phyloP scores from a whole-genome alignment of 1,140 invertebrate species.

The Ceratina japonica region DNA sequence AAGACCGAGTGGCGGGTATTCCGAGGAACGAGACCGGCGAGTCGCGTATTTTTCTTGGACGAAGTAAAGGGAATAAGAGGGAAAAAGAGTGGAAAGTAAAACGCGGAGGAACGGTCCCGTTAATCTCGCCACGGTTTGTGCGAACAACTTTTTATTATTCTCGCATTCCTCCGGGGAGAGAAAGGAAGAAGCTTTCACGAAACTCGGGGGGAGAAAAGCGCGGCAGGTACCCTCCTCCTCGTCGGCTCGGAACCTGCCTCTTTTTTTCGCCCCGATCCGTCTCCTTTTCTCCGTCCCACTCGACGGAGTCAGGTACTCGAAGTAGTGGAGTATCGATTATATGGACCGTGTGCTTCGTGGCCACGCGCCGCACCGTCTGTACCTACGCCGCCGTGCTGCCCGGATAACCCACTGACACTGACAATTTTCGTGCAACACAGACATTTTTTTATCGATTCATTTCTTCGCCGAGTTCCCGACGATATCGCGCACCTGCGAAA shows the following conservation, averaged over 20 bases:
- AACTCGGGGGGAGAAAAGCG: conserved; percentile 14
- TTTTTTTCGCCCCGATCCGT: conserved; percentile 36
- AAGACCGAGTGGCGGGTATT: neutral
- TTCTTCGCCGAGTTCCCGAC: neutral
- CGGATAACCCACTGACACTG: conserved; percentile 65
- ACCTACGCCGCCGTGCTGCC: conserved; percentile 28
- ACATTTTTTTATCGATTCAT: conserved; percentile 36
- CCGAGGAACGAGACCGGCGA: neutral
- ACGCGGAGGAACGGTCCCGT: conserved; percentile 34
- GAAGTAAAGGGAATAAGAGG: neutral
- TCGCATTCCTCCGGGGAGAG: conserved; percentile 7
- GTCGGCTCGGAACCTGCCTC: conserved; percentile 21
- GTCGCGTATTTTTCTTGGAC: too few species aligned
- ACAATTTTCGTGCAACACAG: conserved; percentile 43
- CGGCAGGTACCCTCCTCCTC: conserved; percentile 8
- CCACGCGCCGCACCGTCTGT: conserved; percentile 46
- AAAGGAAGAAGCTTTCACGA: neutral
- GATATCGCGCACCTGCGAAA: neutral
- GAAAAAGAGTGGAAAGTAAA: neutral
- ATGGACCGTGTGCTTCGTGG: conserved; percentile 49
- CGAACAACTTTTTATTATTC: conserved; percentile 43
- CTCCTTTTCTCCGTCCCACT: conserved; percentile 44
- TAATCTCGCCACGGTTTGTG: conserved; percentile 24
- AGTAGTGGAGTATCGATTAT: conserved; percentile 65
- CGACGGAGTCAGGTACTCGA: conserved; percentile 44